Conservation (phyloP, 2,797 vertebrate species). For the Sardinella longiceps region DNA sequence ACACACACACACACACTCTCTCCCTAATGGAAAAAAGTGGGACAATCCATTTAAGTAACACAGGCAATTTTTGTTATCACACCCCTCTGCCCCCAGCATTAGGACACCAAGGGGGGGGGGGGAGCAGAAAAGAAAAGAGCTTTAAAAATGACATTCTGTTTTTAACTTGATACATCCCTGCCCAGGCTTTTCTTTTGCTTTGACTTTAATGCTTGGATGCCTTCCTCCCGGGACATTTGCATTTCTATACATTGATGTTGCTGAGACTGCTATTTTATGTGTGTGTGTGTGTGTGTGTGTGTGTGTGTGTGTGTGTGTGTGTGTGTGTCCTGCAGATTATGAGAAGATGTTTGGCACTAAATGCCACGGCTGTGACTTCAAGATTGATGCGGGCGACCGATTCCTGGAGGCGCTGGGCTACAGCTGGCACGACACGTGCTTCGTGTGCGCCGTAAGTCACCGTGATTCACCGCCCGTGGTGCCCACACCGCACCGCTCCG, state of each 20-base stretch:
- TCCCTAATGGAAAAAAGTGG: constrained; percentile 68
- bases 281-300: neutral
- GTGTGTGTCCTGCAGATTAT: constrained; percentile 78
- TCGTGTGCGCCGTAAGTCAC: constrained; percentile 94
- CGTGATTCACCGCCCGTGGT: constrained; percentile 63
- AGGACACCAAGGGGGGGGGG: constrained; percentile 40
- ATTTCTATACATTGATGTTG: neutral
- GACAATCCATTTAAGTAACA: constrained; percentile 71
- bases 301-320: neutral
- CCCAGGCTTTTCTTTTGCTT: neutral
- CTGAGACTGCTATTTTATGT: neutral
- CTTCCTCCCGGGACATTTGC: neutral
- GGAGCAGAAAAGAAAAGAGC: neutral
- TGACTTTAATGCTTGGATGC: constrained; percentile 3
- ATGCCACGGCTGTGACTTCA: constrained; percentile 98
- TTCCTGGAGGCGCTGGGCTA: constrained; percentile 98
- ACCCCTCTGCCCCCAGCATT: constrained; percentile 57
- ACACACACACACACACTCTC: constrained; percentile 57
- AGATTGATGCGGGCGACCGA: constrained; percentile 97
- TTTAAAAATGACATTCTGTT: neutral
- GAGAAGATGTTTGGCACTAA: constrained; percentile 99
- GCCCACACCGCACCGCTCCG: constrained; percentile 25
- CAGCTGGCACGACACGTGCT: constrained; percentile 99
- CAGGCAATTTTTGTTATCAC: constrained; percentile 69
- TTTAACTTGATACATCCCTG: neutral